Percentiles rank a stretch among this genome's conserved stretches.
phyloP scores from a whole-genome alignment of 2,113 vertebrate species.

The Psilopogon haemacephalus region DNA sequence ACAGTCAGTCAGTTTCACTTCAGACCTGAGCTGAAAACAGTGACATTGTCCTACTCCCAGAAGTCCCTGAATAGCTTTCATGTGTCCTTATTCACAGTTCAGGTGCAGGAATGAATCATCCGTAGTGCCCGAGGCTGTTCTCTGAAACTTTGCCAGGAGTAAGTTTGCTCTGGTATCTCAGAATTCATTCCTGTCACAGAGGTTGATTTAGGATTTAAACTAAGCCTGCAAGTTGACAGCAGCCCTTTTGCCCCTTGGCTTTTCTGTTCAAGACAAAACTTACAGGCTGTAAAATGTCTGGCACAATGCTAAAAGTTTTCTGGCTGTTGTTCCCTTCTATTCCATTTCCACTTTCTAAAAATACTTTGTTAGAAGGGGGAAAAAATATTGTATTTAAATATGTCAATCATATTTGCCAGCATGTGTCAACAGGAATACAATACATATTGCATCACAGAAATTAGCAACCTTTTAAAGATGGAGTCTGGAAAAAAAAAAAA shows the following conservation, averaged over 20 bases:
- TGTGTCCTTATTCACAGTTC: background rate
- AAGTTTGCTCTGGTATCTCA: constrained; percentile 15
- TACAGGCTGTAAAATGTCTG: background rate
- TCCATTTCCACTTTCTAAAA: background rate
- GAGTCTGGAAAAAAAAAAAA: background rate
- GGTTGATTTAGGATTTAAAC: constrained; percentile 12
- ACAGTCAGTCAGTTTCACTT: background rate
- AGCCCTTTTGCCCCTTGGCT: background rate
- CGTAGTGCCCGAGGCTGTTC: background rate
- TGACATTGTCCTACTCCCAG: background rate
- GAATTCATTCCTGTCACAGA: constrained; percentile 17
- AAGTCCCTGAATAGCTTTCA: background rate
- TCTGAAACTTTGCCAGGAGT: background rate
- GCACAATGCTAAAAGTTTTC: background rate
- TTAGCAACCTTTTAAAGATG: background rate
- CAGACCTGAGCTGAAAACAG: background rate
- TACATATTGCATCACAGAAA: background rate
- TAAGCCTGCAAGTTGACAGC: background rate
- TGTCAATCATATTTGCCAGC: background rate
- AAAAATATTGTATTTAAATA: background rate
- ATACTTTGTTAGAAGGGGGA: background rate
- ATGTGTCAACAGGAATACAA: background rate
- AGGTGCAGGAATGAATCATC: background rate
- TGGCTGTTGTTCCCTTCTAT: background rate
- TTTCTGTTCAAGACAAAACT: background rate